Base-by-base conservation (phyloP, 2,113 vertebrate species). In the Setophaga petechia region DNA sequence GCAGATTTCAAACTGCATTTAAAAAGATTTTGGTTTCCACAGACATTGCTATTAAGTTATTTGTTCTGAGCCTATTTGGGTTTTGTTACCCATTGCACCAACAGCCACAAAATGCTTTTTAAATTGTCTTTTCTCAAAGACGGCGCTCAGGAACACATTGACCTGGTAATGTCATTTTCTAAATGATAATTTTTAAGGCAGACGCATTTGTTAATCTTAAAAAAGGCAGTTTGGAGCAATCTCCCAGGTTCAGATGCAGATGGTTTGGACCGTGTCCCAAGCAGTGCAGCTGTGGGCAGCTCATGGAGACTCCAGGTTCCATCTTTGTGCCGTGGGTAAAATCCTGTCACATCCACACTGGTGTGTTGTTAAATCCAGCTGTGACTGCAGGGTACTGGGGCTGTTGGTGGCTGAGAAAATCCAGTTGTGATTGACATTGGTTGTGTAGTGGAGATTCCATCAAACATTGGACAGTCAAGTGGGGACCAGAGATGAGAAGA, bases 111-210 rank as follows among this genome's bases (percentile, higher is more conserved):
- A 87, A 59, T 41, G 65, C 76, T 81, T 91, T 89, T 58, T 2
- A 80, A 77, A 41, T 61, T 49, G 33, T 85, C 59, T 91, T 83
- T 89, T 83, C 65, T 93, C 88, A 61, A 81, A 81, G 75, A 44
- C 72, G 47, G 39, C 27, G 57, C 74, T 87, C 24, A 89, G 87
- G 85, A 90, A 71, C 94, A 94, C 30, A 8, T 24, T 88, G 94
- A 95, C 92, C 90, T 80, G 94, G 62, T 95, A 89, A 43, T 72
- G 90, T 86, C 61, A 52, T 93, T 86, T 65, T 87, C 27, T 30
- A 80, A 83, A 77, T 62, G n/a, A 47, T 76, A 47, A 59, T 86
- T 93, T 91, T 72, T 41, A 77, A 93, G 61, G 68, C 65, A 88
- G 63, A 69, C 2, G 0, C 4, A 35, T 95, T 66, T 77, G 66